Base-by-base conservation (phyloP, 2,797 vertebrate species). In the Tadarida brasiliensis region DNA sequence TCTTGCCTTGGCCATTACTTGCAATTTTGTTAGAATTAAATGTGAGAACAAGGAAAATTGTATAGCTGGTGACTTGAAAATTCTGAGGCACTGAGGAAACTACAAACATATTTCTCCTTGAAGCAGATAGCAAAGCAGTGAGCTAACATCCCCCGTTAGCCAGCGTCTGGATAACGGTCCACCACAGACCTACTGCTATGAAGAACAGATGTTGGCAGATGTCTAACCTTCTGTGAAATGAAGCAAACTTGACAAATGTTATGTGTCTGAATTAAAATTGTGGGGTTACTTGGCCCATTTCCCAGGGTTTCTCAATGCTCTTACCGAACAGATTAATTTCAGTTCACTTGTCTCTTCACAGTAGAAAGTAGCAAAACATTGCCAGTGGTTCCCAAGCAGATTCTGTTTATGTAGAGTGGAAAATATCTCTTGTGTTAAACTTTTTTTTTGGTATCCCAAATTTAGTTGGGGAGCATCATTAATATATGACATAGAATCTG, bases 141-240 rank as follows among this genome's bases (percentile, higher is more conserved):
- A 22, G 78, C 59, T 91, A 77, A 35, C 89, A 63, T 9, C 11
- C 30, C 11, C 47, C 65, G 0, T 73, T 81, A 90, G 16, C 28
- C 63, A 19, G 30, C 61, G 35, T 87, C 70, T 87, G 70, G 65
- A 17, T 83, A 93, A 94, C 11, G 16, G 26, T 67, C 71, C 47
- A 78, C 56, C 89, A 0, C 11, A 91, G 93, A 80, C 67, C 76
- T 81, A 2, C 56, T 87, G 70, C 87, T 87, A 10, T 70, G 91
- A 89, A 96, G 47, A 97, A 84, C 80, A 97, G 97, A 96, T 97
- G 93, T 89, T 98, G 96, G 89, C 93, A 98, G 54, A 91, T 0
- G 0, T 95, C 93, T 78, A 83, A 70, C 80, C 49, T 88, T 96
- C 96, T 96, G 54, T 92, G 91, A 97, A 97, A 96, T 90, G 51